Evolutionary conservation across 1,140 invertebrate genomes (phyloP).

Genomic region (fruit fly (Drosophila melanogaster)): Release_6_plus_ISO1_MT NT_033777.3:15501001-15501500

Average conservation of each 20-base stretch:
- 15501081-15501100: constrained; percentile 20
- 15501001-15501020: constrained; percentile 56
- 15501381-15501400: constrained; percentile 38
- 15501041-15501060: constrained; percentile 56
- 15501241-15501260: constrained; percentile 58
- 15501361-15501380: constrained; percentile 77
- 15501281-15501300: constrained; percentile 72
- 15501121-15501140: constrained; percentile 3
- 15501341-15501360: constrained; percentile 52
- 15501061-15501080: constrained; percentile 66
- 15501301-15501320: constrained; percentile 80
- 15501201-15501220: constrained; percentile 68
- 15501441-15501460: constrained; percentile 80
- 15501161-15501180: constrained; percentile 82
- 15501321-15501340: constrained; percentile 18
- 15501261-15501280: constrained; percentile 78
- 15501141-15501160: constrained; percentile 57
- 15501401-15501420: constrained; percentile 74
- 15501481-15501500: constrained; percentile 24
- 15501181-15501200: constrained; percentile 71
- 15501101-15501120: neutral
- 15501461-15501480: constrained; percentile 72
- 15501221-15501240: constrained; percentile 22
- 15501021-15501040: constrained; percentile 35
- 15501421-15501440: constrained; percentile 71